Conservation (phyloP, 1,140 invertebrate genomes). For the Bradynema listronoti region DNA sequence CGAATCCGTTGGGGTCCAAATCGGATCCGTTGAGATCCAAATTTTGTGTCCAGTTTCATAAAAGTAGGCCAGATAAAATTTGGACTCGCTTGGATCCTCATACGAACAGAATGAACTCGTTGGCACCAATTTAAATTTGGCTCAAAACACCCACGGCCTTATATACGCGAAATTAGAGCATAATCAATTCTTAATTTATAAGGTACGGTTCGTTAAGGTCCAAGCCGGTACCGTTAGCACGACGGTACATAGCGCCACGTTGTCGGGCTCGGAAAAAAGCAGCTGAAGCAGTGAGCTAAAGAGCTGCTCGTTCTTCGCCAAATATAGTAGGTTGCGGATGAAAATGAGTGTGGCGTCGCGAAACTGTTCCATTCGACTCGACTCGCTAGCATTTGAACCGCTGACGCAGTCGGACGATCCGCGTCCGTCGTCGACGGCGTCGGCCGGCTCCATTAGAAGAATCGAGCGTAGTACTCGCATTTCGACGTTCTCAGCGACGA, state of each 20-base stretch:
- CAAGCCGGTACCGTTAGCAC: conserved; percentile 22
- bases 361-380: conserved; percentile 20
- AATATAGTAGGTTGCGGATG: conserved; percentile 52
- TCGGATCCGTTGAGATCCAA: no score
- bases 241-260: conserved; percentile 35
- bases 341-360: conserved; percentile 25
- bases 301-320: conserved; percentile 53
- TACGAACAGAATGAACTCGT: no score
- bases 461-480: conserved; percentile 21
- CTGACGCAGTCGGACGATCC: conserved; percentile 3
- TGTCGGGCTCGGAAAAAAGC: conserved; percentile 39
- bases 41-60: no score
- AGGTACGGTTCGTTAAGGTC: no score
- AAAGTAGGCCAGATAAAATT: no score
- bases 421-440: neutral
- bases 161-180: no score
- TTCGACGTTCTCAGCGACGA: conserved; percentile 37
- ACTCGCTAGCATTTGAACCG: conserved; percentile 3
- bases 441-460: conserved; percentile 10
- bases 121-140: no score
- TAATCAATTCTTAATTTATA: no score
- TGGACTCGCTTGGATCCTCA: no score
- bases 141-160: no score
- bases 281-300: conserved; percentile 50
- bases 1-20: no score